Conservation (phyloP, 2,113 vertebrate species). For the Cervus canadensis region DNA sequence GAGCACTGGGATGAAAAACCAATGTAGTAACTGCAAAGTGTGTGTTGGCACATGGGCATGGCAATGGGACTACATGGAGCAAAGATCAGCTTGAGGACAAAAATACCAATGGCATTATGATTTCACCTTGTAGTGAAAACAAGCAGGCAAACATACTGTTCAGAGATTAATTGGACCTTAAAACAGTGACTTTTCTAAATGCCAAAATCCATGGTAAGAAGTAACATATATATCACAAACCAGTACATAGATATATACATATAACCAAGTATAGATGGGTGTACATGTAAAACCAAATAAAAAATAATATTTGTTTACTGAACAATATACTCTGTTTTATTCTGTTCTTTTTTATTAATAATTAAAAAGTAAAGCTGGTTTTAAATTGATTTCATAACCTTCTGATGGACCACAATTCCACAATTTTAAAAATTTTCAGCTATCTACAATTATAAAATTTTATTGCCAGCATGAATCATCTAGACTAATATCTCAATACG, state of each 20-base stretch:
- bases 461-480: not conserved
- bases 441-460: not conserved
- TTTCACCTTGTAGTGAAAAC: not conserved
- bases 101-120: too few species aligned
- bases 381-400: not conserved
- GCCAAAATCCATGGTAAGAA: not conserved
- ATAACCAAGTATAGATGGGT: not conserved
- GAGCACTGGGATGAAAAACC: not conserved
- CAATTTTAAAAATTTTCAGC: not conserved
- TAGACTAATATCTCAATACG: not conserved
- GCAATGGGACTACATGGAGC: not conserved
- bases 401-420: not conserved
- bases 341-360: not conserved
- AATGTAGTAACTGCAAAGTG: not conserved
- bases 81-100: not conserved
- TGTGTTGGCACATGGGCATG: not conserved
- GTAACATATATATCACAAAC: not conserved
- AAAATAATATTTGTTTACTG: not conserved
- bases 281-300: not conserved
- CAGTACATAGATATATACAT: not conserved
- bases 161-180: not conserved
- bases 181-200: not conserved
- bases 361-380: not conserved
- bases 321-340: not conserved
- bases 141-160: not conserved